These are phyloP conservation scores for Meandrusa payeni DNA, from an alignment of 2,888 invertebrate genomes.

Conservation along the genomic window DNA sequence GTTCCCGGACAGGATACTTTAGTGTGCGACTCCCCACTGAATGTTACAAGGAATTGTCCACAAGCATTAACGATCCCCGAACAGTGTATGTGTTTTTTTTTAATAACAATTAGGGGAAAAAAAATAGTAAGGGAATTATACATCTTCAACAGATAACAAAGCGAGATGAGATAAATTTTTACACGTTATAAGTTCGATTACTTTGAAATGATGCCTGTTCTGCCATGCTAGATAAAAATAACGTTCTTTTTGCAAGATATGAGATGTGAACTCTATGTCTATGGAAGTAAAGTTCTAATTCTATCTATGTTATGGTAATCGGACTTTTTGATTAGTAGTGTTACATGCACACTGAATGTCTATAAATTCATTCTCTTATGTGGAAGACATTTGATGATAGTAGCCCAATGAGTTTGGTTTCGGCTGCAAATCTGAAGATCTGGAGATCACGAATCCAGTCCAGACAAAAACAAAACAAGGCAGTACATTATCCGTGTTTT, in stretches of 20 bases:
- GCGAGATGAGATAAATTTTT: too few relatives aligned
- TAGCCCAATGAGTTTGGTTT: too few relatives aligned
- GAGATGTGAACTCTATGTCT: slow-evolving; percentile 15
- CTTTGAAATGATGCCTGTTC: slow-evolving; percentile 49
- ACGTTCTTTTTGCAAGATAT: neutral
- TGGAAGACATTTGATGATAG: too few relatives aligned
- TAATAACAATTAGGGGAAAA: too few relatives aligned
- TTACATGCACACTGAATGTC: slow-evolving; percentile 18
- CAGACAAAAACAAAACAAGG: too few relatives aligned
- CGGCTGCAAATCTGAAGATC: too few relatives aligned
- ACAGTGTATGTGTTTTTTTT: slow-evolving; percentile 60
- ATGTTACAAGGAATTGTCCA: slow-evolving; percentile 11
- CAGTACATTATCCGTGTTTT: too few relatives aligned
- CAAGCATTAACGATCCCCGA: slow-evolving; percentile 39
- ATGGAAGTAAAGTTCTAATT: slow-evolving; percentile 8
- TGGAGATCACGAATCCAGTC: too few relatives aligned
- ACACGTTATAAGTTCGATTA: too few relatives aligned
- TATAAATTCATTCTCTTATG: slow-evolving; percentile 7
- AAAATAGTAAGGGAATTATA: too few relatives aligned
- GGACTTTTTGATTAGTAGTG: slow-evolving; percentile 4
- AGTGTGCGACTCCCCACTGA: slow-evolving; percentile 3
- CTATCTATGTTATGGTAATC: neutral
- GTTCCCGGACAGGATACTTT: neutral
- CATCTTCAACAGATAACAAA: too few relatives aligned
- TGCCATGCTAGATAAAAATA: slow-evolving; percentile 25